These are phyloP conservation scores for Chloropsis cyanopogon DNA, from an alignment of 2,113 vertebrate species.

Conservation along the genomic window DNA sequence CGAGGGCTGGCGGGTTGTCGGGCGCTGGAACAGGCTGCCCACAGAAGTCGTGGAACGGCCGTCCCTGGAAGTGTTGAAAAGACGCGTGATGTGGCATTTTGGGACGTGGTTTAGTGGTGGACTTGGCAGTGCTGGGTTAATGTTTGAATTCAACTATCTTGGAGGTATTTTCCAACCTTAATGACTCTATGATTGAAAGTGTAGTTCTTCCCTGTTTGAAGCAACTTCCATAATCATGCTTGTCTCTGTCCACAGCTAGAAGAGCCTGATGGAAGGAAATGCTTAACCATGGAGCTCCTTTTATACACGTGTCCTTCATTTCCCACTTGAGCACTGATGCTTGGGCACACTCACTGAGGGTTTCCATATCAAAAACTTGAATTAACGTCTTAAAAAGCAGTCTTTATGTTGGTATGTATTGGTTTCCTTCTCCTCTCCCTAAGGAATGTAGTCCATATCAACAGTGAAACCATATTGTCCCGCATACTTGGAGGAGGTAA, in stretches of 20 bases:
- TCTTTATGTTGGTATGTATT: not conserved
- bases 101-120: not conserved
- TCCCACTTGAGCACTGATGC: not conserved
- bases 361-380: not conserved
- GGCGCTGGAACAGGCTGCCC: not conserved
- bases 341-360: not conserved
- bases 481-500: not conserved
- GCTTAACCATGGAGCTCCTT: fast-evolving
- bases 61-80: not conserved
- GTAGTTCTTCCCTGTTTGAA: not conserved
- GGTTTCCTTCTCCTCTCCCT: not conserved
- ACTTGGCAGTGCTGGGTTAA: not conserved
- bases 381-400: not conserved
- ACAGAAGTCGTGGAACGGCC: too few species aligned
- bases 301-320: fast-evolving
- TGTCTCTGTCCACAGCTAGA: not conserved
- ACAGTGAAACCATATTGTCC: not conserved
- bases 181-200: not conserved
- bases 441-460: fast-evolving
- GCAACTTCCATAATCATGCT: fast-evolving
- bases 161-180: not conserved
- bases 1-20: too few species aligned
- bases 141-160: not conserved
- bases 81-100: not conserved
- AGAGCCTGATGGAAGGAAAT: not conserved